Percentiles rank a stretch among this genome's conserved stretches.
Conservation (phyloP, 1,140 invertebrate genomes). For the Cotesia vestalis region DNA sequence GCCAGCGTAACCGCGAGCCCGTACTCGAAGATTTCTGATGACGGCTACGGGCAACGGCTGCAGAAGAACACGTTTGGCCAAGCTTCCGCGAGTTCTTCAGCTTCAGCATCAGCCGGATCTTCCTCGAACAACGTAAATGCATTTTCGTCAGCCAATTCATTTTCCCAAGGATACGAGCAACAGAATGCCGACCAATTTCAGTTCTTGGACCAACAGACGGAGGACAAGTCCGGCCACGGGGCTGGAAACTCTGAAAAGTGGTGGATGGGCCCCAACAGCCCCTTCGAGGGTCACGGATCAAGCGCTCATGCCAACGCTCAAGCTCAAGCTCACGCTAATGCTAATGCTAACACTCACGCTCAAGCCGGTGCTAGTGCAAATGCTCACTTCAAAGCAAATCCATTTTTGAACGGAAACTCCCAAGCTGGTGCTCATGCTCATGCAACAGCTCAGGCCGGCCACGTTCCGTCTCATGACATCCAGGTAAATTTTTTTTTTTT, state of each 20-base stretch:
- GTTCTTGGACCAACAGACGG: background rate
- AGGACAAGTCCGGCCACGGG: background rate
- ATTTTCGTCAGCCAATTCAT: slow-evolving; percentile 28
- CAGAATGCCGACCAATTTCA: background rate
- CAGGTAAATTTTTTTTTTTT: background rate
- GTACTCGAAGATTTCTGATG: slow-evolving; percentile 41
- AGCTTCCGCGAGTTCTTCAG: background rate
- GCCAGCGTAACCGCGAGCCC: slow-evolving; percentile 39
- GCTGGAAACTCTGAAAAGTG: background rate
- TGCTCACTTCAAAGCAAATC: background rate
- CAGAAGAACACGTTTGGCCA: slow-evolving; percentile 37
- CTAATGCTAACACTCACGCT: background rate
- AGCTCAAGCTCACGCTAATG: background rate
- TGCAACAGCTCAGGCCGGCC: too few relatives aligned
- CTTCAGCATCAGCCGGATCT: background rate
- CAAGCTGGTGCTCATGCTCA: too few relatives aligned
- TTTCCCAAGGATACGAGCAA: slow-evolving; percentile 4
- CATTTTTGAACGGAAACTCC: background rate
- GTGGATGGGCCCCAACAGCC: background rate
- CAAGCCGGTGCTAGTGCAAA: background rate
- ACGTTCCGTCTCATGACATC: background rate
- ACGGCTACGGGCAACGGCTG: slow-evolving; percentile 40
- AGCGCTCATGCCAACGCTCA: background rate
- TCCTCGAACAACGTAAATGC: background rate
- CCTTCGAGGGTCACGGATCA: background rate